Base-by-base conservation (phyloP, 2,888 invertebrate species). In the Cheilosia impressa region DNA sequence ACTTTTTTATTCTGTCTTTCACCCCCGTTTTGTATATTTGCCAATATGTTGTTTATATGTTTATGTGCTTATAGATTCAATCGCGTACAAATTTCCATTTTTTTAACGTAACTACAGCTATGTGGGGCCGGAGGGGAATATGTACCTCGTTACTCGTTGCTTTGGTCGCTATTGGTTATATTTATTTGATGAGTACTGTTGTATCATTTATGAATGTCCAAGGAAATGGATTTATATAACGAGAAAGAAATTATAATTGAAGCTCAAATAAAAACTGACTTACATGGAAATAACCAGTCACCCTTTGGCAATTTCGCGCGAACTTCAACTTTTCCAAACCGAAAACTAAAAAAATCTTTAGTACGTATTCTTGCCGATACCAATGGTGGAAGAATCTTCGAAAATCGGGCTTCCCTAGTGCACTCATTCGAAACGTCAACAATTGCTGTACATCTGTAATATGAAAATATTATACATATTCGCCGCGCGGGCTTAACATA, bases 241-340 rank as follows among this genome's bases (percentile, higher is more conserved):
- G 31, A 31, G 9, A 31, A 31, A 2, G 31, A 7, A 31, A 15
- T 7, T 43, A 7, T 41, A 4, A 24, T 43, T 45, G 43, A 2
- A 43, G 6, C 1, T 9, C 13, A 13, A 13, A 6, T n/a, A 4
- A 17, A 15, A 38, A 38, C 13, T 4, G 1, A 88, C 89, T 93
- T 92, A 96, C 96, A 93, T 83, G 97, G 96, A 90, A 95, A 94
- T 19, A 97, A 92, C 97, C 96, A 97, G 89, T 96, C 95, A 6
- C 96, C 96, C 82, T 93, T 93, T 0, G 96, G 96, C 41, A 97
- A 89, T 90, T 95, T 96, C 0, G 96, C 96, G 47, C 94, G 93
- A 1, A 96, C 92, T 88, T 95, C 94, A 22, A 97, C 93, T 65
- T 93, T 94, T 6, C 96, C 96, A 89, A 95, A 96, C 15, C 93